Base-by-base conservation (phyloP, 2,888 invertebrate species). In the Nymphalis urticae region DNA sequence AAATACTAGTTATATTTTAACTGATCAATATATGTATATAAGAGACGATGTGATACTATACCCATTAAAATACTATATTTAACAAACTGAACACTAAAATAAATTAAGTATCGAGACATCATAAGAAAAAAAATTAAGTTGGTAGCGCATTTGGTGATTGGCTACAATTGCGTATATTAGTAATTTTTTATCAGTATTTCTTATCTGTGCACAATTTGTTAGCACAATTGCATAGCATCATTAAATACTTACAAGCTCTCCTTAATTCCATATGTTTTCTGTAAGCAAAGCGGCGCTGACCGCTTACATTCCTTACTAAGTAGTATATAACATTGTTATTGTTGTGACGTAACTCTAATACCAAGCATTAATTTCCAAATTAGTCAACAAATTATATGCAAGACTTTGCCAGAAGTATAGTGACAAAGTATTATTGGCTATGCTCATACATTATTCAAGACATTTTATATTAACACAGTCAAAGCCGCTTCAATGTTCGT, bases 181-280 rank as follows among this genome's bases (percentile, higher is more conserved):
- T 42, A 42, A 4, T 42, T 42, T 36, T 3, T 8, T 53, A 10
- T 13, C 13, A 24, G 16, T 10, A 36, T 48, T 48, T 70, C 27
- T 67, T 66, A 47, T 63, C 67, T 68, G 66, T 73, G 71, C 70
- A 69, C 65, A 66, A 24, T 53, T 63, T 71, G 71, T 75, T 75
- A 76, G 69, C 72, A 73, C 71, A 70, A 66, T 65, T 68, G 61
- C 64, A 69, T 73, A 72, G 70, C 72, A 72, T 63, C 62, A 53
- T 69, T 60, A 68, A 50, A 62, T 69, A 71, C 68, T 70, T 62
- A 71, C 71, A 56, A 56, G 27, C 27, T 17, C 54, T 32, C 54
- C 72, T 68, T 47, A 70, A 8, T 32, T 32, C 54, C 72, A 68
- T 36, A 70, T 62, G 19, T 58, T 71, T 66, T 70, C 70, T 68